Base-by-base conservation (phyloP, 2,797 vertebrate species). In the Lophius americanus region DNA sequence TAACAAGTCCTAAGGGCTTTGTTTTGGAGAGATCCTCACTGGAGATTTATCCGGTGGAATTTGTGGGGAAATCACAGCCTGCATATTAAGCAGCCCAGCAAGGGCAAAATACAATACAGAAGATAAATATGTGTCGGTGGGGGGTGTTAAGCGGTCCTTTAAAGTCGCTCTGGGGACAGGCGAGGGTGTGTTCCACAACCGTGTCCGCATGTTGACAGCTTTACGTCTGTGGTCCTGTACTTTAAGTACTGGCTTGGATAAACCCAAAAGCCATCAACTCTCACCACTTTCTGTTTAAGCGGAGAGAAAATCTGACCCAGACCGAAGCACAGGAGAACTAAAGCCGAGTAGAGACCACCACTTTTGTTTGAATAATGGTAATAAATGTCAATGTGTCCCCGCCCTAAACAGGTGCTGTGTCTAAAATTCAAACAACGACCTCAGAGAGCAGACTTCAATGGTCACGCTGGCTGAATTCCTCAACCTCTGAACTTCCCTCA, bases 181-280 rank as follows among this genome's bases (percentile, higher is more conserved):
- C 73, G 7, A 82, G 75, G 78, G 85, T 83, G 79, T 89, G 88
- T 91, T 91, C 85, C 82, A 67, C 43, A 61, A 76, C 70, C 35
- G 50, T 77, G 85, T 90, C 87, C 87, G 83, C 88, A 86, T 83
- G 89, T 73, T 91, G 89, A 92, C 90, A 91, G 88, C 87, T 92
- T 91, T 92, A 92, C 64, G 85, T 81, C 77, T 86, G 87, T 70
- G 85, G 88, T 89, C 75, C 84, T 70, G 75, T 76, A 86, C 84
- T 91, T 85, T 84, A 84, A 89, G 83, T 81, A 84, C 86, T 68
- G 85, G 85, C 84, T 79, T 75, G 80, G 75, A 89, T 87, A 84
- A 91, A 89, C 81, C 82, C 81, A 79, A 85, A 84, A 87, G 81
- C 82, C 82, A 69, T 73, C 68, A n/a, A 62, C 73, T 79, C 75